Base-by-base conservation (phyloP, 2,888 invertebrate species). In the Hirtodrosophila confusa region DNA sequence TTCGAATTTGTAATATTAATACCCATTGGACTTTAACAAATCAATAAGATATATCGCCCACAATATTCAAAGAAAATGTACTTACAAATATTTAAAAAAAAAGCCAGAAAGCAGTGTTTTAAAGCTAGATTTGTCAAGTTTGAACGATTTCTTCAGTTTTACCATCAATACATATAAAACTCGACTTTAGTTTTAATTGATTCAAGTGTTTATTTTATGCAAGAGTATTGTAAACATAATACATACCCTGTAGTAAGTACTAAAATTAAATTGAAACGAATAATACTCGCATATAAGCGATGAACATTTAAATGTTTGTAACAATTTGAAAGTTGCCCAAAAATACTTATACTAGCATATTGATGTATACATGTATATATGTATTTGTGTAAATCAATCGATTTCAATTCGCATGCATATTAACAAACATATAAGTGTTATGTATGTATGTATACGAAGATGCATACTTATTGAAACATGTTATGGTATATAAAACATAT, bases 341-440 rank as follows among this genome's bases (percentile, higher is more conserved):
- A 23, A 37, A 58, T 11, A 9, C 10, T 27, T 12, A 36, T 49
- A 47, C 5, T 7, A 17, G 44, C 41, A 27, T 48, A 33, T 69
- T 47, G 36, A 54, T 41, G 39, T 57, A 33, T 67, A 33, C 48
- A 55, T 40, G n/a, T 57, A 66, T 58, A 44, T 44, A 63, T 63
- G 57, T 57, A 63, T 24, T 11, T 37, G 48, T 49, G 48, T 37
- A 54, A 48, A 54, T 61, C 47, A 58, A 53, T 45, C 17, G 39
- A 65, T 50, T 58, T 39, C 2, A n/a, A 36, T 11, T 36, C 11
- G 48, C 36, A 44, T 39, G 10, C 29, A 37, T 9, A 23, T 36
- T 23, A 31, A 45, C 9, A 43, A 24, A 10, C 17, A 11, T 3
- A 55, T n/a, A n/a, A 43, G 48, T 53, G 17, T 49, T 44, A 44